Evolutionary conservation across 1,140 invertebrate species (phyloP), one percentile per base, ranked within the genome.

Genomic region (Grapholita molesta): DNA sequence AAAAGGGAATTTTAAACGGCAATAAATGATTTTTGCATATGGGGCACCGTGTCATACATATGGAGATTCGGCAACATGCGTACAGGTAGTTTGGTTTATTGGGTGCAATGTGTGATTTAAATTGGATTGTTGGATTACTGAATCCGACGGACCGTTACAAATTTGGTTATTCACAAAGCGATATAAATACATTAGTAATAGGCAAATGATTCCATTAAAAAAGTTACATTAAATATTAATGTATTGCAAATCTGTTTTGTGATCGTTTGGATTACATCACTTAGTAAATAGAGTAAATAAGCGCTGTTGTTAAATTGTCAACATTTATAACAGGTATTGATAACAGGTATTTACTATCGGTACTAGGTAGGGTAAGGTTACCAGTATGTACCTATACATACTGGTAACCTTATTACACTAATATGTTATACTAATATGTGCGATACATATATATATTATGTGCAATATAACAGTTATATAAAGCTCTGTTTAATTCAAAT

Each of bases 1-100:
- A 78, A 83, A 88, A 87, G 80, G 76, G 83, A 83, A 82, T 73
- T 88, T 89, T 88, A 85, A 88, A 89, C 83, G 76, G 75, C 75
- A 73, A 82, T 87, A 88, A 89, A 89, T 85, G 83, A 91, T 91
- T 91, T 91, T 89, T 89, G 85, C 89, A 91, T 91, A 89, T 91
- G 89, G 79, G 75, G 76, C 73, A 77, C 71, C 53, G 73, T 67
- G 70, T 23, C 69, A 82, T 77, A 71, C 67, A 70, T 67, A 83
- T 85, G 82, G 72, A 78, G 72, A 85, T 85, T 82, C 75, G 3
- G 72, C 76, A 77, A 89, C 84, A 88, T 88, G 82, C 80, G 87
- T 73, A 78, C 86, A 88, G 83, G 85, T 86, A 85, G 77, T 70
- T 71, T 83, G 48, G 73, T 72, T 68, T 69, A 79, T 85, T 83